Percentiles rank a stretch among this genome's conserved stretches.
These are phyloP conservation scores for Elgaria multicarinata DNA, from an alignment of 2,113 vertebrate genomes.

Conservation along the genomic window DNA sequence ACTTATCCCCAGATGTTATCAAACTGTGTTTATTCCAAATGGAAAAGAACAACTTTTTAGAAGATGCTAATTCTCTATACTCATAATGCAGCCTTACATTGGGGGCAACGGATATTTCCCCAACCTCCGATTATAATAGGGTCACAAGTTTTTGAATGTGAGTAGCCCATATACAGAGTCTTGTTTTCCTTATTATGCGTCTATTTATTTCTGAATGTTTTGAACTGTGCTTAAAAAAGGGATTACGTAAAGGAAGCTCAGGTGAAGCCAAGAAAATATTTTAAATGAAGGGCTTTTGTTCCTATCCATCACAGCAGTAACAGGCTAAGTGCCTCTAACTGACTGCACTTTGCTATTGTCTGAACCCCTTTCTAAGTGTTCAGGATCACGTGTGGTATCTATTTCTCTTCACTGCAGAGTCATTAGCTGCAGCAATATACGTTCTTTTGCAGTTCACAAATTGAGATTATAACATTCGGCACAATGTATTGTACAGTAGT, in stretches of 20 bases:
- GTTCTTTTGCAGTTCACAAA: slow-evolving; percentile 63
- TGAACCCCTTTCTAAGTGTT: slow-evolving; percentile 71
- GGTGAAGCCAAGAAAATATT: slow-evolving; percentile 69
- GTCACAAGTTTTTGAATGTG: slow-evolving; percentile 38
- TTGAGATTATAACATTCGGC: slow-evolving; percentile 59
- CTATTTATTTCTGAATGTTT: slow-evolving; percentile 56
- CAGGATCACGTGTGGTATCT: slow-evolving; percentile 70
- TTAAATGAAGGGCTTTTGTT: slow-evolving; percentile 68
- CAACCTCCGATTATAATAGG: not conserved
- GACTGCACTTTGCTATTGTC: slow-evolving; percentile 69
- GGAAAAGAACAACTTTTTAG: not conserved
- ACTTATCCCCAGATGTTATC: not conserved
- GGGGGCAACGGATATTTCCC: not conserved
- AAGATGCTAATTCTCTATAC: not conserved
- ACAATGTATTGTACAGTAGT: slow-evolving; percentile 49
- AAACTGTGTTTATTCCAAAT: not conserved
- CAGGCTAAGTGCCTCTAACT: slow-evolving; percentile 71
- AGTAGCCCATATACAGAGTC: slow-evolving; percentile 24
- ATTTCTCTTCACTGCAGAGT: slow-evolving; percentile 70
- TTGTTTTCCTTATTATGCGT: slow-evolving; percentile 46
- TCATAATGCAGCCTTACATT: not conserved
- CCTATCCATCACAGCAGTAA: slow-evolving; percentile 66
- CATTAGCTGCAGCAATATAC: slow-evolving; percentile 64
- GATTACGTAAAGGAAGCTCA: slow-evolving; percentile 57
- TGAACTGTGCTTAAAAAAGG: slow-evolving; percentile 48